These are phyloP conservation scores for Oscheius myriophilus DNA, from an alignment of 2,888 invertebrate genomes.

Conservation along the genomic window DNA sequence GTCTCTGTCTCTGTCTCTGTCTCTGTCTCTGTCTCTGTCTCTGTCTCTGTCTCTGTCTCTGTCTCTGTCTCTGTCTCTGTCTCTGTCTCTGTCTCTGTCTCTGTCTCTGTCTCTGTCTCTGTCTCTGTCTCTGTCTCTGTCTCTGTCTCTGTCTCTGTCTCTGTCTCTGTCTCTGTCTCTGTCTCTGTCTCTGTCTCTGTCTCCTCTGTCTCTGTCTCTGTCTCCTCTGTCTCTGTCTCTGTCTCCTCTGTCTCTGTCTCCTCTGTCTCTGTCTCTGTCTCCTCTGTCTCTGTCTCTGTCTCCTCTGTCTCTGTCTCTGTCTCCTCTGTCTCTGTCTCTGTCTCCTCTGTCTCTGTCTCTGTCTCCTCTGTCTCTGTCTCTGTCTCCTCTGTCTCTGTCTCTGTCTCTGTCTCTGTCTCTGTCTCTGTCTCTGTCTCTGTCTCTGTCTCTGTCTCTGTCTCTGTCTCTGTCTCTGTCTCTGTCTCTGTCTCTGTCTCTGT, in stretches of 20 bases:
- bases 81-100: constrained; percentile 34
- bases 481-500: constrained; percentile 35
- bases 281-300: constrained; percentile 6
- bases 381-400: no score
- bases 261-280: constrained; percentile 16
- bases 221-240: constrained; percentile 33
- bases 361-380: constrained; percentile 36
- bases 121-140: constrained; percentile 11
- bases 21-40: constrained; percentile 32
- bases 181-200: constrained; percentile 18
- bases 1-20: constrained; percentile 24
- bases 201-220: background rate
- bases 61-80: background rate
- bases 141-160: constrained; percentile 10
- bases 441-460: constrained; percentile 35
- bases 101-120: constrained; percentile 27
- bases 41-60: constrained; percentile 21
- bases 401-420: constrained; percentile 36
- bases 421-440: constrained; percentile 34
- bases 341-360: constrained; percentile 35
- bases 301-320: constrained; percentile 33
- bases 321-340: constrained; percentile 33
- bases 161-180: constrained; percentile 35
- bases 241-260: constrained; percentile 24
- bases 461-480: constrained; percentile 35